Conservation (phyloP, 2,888 invertebrate genomes). For the Pimpla rufipes region DNA sequence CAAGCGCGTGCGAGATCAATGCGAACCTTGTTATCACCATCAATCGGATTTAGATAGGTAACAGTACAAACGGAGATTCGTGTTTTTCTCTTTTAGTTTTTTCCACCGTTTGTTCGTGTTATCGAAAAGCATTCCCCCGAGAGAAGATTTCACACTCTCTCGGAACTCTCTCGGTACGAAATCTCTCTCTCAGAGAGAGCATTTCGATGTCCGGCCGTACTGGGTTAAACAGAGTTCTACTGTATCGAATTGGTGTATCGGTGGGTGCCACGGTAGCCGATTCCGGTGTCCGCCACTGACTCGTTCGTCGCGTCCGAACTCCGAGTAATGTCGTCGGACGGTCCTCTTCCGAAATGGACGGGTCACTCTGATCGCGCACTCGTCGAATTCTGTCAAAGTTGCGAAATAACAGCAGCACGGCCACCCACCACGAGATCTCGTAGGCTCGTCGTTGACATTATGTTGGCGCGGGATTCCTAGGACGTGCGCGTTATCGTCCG, state of each 20-base stretch:
- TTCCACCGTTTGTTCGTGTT: too few relatives aligned
- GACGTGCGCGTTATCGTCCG: constrained; percentile 56
- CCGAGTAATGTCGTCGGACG: constrained; percentile 25
- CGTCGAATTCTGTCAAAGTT: constrained; percentile 62
- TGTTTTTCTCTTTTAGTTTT: too few relatives aligned
- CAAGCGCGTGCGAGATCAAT: background rate
- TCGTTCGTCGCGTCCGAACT: background rate
- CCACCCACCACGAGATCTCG: constrained; percentile 52
- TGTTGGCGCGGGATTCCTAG: constrained; percentile 50
- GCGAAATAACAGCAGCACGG: constrained; percentile 62
- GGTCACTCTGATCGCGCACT: constrained; percentile 5
- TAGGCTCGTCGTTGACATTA: constrained; percentile 14
- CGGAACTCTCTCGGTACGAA: too few relatives aligned
- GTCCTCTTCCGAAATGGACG: background rate
- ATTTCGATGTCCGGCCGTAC: too few relatives aligned
- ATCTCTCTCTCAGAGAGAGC: too few relatives aligned
- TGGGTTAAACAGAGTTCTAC: background rate
- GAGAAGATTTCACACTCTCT: too few relatives aligned
- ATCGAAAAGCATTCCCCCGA: too few relatives aligned
- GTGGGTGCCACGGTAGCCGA: background rate
- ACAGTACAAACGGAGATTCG: too few relatives aligned
- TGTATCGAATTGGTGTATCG: background rate
- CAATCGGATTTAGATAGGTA: too few relatives aligned
- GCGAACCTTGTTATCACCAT: background rate
- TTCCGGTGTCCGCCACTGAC: background rate